Evolutionary conservation across 2,797 vertebrate species (phyloP).

Genomic region (Telmatherina bonti): DNA sequence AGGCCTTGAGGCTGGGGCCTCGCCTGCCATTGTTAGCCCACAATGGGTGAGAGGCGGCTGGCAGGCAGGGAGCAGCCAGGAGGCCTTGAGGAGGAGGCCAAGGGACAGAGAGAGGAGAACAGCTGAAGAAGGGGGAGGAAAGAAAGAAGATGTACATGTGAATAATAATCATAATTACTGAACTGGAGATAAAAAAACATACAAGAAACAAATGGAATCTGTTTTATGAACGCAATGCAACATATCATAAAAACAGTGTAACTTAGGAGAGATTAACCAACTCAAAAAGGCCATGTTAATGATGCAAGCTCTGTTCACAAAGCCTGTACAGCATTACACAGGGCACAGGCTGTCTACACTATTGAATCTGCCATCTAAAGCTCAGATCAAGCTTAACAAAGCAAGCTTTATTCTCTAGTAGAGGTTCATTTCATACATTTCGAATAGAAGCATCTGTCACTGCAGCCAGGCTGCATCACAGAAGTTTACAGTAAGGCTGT

Average conservation of each 20-base stretch:
- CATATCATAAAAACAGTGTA: conserved; percentile 7
- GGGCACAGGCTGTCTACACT: conserved; percentile 42
- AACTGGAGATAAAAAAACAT: conserved; percentile 19
- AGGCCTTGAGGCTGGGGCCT: conserved; percentile 84
- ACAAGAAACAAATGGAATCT: not conserved
- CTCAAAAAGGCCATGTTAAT: conserved; percentile 7
- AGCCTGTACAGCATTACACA: conserved; percentile 28
- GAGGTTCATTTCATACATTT: conserved; percentile 54
- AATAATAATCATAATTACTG: conserved; percentile 14
- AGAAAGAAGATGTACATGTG: conserved; percentile 8
- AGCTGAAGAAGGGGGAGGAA: conserved; percentile 21
- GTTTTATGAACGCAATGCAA: not conserved
- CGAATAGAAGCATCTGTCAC: conserved; percentile 49
- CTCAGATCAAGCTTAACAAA: conserved; percentile 57
- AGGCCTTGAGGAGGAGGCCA: conserved; percentile 67
- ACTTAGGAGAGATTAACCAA: not conserved
- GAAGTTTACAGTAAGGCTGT: conserved; percentile 21
- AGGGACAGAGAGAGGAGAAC: conserved; percentile 17
- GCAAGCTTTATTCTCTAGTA: conserved; percentile 50
- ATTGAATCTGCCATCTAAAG: conserved; percentile 45
- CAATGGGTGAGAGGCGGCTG: conserved; percentile 78
- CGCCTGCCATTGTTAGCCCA: conserved; percentile 84
- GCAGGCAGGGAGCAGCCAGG: conserved; percentile 81
- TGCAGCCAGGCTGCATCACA: conserved; percentile 10
- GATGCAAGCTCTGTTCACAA: conserved; percentile 24